Evolutionary conservation across 2,888 invertebrate species (phyloP).

Genomic region (Acleris holmiana): DNA sequence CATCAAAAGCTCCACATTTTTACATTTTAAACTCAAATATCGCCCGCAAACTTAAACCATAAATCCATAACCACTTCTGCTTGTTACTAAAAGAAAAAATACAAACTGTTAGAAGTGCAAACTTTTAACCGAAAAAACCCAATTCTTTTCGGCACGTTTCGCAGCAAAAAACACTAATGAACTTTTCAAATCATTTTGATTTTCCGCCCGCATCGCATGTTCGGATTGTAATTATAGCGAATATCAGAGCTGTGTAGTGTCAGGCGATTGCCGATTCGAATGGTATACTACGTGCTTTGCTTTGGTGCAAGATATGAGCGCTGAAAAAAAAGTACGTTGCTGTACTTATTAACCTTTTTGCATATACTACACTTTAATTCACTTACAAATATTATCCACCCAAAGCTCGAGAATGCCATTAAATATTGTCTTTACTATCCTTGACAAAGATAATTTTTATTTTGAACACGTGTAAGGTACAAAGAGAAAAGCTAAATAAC

Average conservation of each 20-base stretch:
- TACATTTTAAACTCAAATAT: neutral
- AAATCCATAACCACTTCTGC: constrained; percentile 1
- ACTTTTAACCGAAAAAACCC: neutral
- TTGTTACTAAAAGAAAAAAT: neutral
- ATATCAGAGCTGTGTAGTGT: constrained; percentile 28
- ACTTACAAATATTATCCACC: no score
- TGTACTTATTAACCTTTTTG: no score
- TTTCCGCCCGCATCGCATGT: constrained; percentile 34
- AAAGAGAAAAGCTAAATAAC: no score
- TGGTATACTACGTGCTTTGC: constrained; percentile 15
- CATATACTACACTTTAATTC: no score
- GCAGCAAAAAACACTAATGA: constrained; percentile 27
- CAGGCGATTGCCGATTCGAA: constrained; percentile 31
- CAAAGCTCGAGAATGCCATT: no score
- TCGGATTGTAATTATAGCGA: constrained; percentile 23
- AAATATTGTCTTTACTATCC: no score
- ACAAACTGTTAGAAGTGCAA: neutral
- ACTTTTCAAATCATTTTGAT: constrained; percentile 37
- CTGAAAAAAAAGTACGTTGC: no score
- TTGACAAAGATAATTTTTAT: no score
- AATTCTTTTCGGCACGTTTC: constrained; percentile 18
- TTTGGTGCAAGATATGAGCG: constrained; percentile 17
- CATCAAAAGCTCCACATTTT: no score
- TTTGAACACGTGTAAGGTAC: no score
- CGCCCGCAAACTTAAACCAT: neutral